Evolutionary conservation across 1,140 invertebrate species (phyloP), one percentile per base, ranked within the genome.

Genomic region (Lysiphlebus fabarum): DNA sequence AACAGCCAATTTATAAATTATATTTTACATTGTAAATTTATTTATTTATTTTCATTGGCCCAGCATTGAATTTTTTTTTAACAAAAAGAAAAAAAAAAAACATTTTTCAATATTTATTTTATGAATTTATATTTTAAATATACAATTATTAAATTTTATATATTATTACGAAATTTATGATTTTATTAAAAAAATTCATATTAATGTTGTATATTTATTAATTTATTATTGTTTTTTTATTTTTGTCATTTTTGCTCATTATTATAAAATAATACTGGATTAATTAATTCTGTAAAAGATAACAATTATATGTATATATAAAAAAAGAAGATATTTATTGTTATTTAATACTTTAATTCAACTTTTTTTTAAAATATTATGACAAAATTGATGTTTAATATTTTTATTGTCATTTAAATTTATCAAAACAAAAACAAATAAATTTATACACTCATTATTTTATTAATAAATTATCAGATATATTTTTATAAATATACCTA

Each of bases 181-280:
- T 58, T 10, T 58, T 61, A 56, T 61, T 41, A 41, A 59, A 58
- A 60, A 60, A 58, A 59, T 55, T 60, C 55, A 48, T 58, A 54
- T 54, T 40, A 48, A 53, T 42, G 26, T 54, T 54, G 17, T 47
- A 41, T 40, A 41, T 36, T 45, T 54, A 33, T 37, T n/a, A n/a
- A n/a, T n/a, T n/a, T n/a, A n/a, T n/a, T n/a, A n/a, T n/a, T n/a
- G n/a, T n/a, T n/a, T n/a, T n/a, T 51, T 38, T 43, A n/a, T 41
- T 50, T 59, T 55, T 53, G 41, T 10, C 36, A 47, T 60, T 40
- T 59, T 53, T 49, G 44, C 43, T 62, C 38, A 42, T 62, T 58
- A 60, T 58, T 63, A 63, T 60, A 63, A 60, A 54, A 63, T 63
- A 63, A 63, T 58, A 60, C n/a, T n/a, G n/a, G n/a, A n/a, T n/a